phyloP scores from a whole-genome alignment of 2,888 invertebrate genomes.

The Trichopoda pennipes region DNA sequence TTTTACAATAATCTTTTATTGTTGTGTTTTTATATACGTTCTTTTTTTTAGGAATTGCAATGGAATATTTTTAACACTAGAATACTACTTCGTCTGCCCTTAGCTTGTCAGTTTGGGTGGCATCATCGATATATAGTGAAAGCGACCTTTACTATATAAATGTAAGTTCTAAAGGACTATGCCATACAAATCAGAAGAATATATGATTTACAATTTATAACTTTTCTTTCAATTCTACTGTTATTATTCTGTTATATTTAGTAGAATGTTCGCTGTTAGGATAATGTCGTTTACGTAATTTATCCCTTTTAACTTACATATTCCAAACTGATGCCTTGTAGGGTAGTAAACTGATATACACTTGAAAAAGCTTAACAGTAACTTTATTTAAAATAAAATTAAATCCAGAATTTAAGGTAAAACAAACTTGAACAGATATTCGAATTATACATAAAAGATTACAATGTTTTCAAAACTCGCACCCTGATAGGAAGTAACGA shows the following conservation, averaged over 20 bases:
- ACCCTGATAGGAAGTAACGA: no score
- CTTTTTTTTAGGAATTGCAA: not conserved
- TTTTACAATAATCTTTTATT: not conserved
- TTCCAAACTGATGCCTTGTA: conserved; percentile 57
- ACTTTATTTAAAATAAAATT: no score
- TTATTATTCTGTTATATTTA: conserved; percentile 14
- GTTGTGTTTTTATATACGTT: not conserved
- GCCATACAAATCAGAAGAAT: conserved; percentile 32
- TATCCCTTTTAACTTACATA: conserved; percentile 64
- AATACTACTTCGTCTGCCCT: conserved; percentile 12
- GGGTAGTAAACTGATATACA: conserved; percentile 31
- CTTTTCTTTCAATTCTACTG: conserved; percentile 1
- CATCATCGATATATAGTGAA: not conserved
- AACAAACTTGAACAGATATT: no score
- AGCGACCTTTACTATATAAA: conserved; percentile 42
- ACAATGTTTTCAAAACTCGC: no score
- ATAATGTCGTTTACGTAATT: conserved; percentile 70
- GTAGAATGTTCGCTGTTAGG: conserved; percentile 61
- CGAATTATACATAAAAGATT: no score
- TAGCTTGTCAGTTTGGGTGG: conserved; percentile 12
- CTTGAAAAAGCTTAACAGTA: conserved; percentile 4
- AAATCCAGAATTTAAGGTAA: no score
- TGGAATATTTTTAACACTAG: not conserved
- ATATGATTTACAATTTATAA: conserved; percentile 7
- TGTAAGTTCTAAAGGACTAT: conserved; percentile 48